Conservation (phyloP, 2,888 invertebrate genomes). For the Stenurella melanura region DNA sequence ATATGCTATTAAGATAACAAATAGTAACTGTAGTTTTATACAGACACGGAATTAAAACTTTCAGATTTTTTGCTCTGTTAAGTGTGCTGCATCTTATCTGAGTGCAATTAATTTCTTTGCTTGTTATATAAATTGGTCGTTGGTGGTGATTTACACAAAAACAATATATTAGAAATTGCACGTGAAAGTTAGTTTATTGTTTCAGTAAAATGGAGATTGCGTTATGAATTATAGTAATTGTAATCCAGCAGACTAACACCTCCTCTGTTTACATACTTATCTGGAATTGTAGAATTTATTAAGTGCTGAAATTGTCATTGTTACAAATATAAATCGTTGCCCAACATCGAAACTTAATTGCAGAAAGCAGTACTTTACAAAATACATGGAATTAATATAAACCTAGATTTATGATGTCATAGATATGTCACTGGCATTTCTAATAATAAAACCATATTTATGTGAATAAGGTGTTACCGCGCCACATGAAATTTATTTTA, state of each 20-base stretch:
- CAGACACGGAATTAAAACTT: constrained; percentile 52
- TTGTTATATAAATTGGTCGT: constrained; percentile 40
- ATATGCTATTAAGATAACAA: constrained; percentile 25
- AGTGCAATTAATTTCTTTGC: constrained; percentile 49
- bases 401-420: constrained; percentile 13
- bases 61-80: constrained; percentile 61
- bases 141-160: constrained; percentile 36
- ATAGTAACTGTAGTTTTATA: constrained; percentile 29
- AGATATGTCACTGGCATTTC: constrained; percentile 21
- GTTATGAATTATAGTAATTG: constrained; percentile 36
- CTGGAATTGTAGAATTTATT: constrained; percentile 26
- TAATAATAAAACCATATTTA: constrained; percentile 31
- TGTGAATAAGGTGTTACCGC: constrained; percentile 19
- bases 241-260: constrained; percentile 1
- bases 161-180: constrained; percentile 34
- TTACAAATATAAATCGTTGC: constrained; percentile 26
- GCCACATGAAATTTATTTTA: not conserved
- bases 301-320: constrained; percentile 29
- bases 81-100: constrained; percentile 55
- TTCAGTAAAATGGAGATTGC: constrained; percentile 25
- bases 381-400: constrained; percentile 22
- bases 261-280: constrained; percentile 31
- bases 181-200: constrained; percentile 40
- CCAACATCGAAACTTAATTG: constrained; percentile 27
- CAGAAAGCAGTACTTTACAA: constrained; percentile 24